These are phyloP conservation scores for Poecilobothrus nobilitatus DNA, from an alignment of 2,888 invertebrate species.

Conservation along the genomic window DNA sequence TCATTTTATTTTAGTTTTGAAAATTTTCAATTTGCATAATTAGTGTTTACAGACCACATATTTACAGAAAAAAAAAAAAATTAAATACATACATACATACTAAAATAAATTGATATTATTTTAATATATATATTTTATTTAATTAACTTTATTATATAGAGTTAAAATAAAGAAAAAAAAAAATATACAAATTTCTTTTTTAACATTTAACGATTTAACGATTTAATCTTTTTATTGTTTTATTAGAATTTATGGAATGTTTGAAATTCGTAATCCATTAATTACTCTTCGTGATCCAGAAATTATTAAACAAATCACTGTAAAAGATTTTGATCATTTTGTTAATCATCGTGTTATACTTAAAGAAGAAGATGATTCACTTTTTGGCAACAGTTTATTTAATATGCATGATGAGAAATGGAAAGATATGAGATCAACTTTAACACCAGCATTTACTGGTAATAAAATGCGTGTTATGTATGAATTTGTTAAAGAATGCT, in stretches of 20 bases:
- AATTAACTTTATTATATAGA: too few species aligned
- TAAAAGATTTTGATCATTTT: conserved; percentile 53
- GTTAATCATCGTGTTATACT: conserved; percentile 44
- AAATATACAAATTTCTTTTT: too few species aligned
- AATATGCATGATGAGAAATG: conserved; percentile 43
- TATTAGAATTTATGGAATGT: conserved; percentile 45
- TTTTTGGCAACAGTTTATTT: conserved; percentile 48
- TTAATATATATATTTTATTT: too few species aligned
- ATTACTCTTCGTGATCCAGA: conserved; percentile 49
- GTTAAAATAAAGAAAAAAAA: too few species aligned
- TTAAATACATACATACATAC: too few species aligned
- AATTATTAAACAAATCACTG: conserved; percentile 46
- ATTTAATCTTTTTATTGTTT: background rate
- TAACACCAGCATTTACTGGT: conserved; percentile 45
- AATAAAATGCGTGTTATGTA: conserved; percentile 46
- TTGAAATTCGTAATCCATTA: conserved; percentile 42
- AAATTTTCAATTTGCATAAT: too few species aligned
- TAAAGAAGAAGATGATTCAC: conserved; percentile 40
- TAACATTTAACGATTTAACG: too few species aligned
- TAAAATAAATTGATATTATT: too few species aligned
- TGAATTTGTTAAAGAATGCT: conserved; percentile 38
- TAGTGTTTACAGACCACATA: too few species aligned
- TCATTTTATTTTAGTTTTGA: too few species aligned
- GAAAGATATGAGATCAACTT: conserved; percentile 44
- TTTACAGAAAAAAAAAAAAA: too few species aligned